phyloP scores from a whole-genome alignment of 2,797 vertebrate species.

The Bucorvus abyssinicus region DNA sequence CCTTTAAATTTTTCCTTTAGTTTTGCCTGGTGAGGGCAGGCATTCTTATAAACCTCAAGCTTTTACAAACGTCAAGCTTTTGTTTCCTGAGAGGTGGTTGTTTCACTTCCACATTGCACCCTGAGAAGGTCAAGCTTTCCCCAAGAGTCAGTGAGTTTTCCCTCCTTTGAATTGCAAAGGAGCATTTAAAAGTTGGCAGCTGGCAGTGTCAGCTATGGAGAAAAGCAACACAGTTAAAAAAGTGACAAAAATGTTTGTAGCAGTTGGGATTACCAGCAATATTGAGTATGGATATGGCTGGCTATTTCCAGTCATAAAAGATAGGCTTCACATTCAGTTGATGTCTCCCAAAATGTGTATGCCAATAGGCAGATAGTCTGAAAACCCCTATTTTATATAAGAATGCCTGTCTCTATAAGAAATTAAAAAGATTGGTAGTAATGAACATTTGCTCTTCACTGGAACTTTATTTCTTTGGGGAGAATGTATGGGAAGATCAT shows the following conservation, averaged over 20 bases:
- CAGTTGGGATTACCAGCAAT: background rate
- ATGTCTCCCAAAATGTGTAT: background rate
- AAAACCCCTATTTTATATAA: background rate
- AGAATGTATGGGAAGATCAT: background rate
- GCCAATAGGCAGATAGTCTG: background rate
- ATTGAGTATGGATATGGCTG: background rate
- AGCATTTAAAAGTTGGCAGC: background rate
- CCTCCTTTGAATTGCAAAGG: background rate
- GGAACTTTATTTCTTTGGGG: background rate
- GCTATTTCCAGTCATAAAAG: background rate
- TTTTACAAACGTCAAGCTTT: background rate
- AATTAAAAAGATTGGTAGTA: background rate
- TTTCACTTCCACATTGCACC: background rate
- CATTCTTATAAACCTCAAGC: background rate
- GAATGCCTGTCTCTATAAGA: background rate
- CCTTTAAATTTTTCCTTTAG: background rate
- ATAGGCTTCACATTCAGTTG: background rate
- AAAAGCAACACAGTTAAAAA: background rate
- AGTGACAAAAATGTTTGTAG: background rate
- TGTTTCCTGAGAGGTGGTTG: rapidly evolving
- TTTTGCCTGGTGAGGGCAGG: background rate
- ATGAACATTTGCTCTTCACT: background rate
- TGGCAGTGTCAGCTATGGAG: background rate
- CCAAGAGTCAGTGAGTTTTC: background rate
- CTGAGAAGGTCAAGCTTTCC: background rate